Percentiles rank a stretch among this genome's conserved stretches.
Evolutionary conservation across 2,888 invertebrate genomes (phyloP).

Genomic region (Aproaerema taeniolella): DNA sequence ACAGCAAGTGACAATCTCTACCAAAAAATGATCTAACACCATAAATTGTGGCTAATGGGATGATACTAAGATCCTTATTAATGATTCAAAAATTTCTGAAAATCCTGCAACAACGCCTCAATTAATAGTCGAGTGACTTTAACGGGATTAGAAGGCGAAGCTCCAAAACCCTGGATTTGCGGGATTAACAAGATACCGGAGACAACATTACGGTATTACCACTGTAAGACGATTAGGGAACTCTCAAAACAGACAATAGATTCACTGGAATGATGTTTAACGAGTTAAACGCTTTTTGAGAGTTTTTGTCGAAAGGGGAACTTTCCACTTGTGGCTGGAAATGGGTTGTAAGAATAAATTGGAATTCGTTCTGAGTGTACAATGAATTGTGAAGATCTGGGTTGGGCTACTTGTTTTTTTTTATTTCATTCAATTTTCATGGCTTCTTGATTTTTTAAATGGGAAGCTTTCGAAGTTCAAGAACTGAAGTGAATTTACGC

Average conservation of each 20-base stretch:
- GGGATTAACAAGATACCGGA: constrained; percentile 31
- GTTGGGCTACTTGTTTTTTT: too few species aligned
- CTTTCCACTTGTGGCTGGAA: not conserved
- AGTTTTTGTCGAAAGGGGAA: constrained; percentile 1
- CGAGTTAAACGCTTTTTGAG: constrained; percentile 15
- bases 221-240: constrained; percentile 32
- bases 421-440: too few species aligned
- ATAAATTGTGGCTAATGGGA: too few species aligned
- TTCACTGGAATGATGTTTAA: constrained; percentile 18
- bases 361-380: too few species aligned
- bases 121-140: constrained; percentile 41
- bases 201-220: constrained; percentile 37
- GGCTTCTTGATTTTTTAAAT: too few species aligned
- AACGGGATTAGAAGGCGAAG: constrained; percentile 28
- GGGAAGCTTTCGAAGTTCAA: too few species aligned
- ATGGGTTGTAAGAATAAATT: not conserved
- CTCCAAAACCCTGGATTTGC: constrained; percentile 14
- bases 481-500: too few species aligned
- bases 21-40: too few species aligned
- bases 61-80: too few species aligned
- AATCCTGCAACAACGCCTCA: constrained; percentile 30
- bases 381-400: too few species aligned
- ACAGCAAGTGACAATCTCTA: too few species aligned
- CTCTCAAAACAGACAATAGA: constrained; percentile 21
- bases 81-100: constrained; percentile 9